phyloP scores from a whole-genome alignment of 1,140 invertebrate species.

The Nylanderia fulva region DNA sequence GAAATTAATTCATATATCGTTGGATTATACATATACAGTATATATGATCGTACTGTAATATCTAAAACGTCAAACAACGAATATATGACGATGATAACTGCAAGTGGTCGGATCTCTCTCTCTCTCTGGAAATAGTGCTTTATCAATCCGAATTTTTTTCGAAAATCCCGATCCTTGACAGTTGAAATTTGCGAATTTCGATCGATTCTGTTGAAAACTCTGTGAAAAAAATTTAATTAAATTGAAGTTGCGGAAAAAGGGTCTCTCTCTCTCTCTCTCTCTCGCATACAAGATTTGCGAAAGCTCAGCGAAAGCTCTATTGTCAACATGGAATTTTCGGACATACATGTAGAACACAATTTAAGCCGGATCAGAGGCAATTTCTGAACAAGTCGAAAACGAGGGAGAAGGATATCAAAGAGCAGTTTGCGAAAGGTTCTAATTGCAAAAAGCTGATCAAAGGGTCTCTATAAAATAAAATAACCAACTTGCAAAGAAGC shows the following conservation, averaged over 20 bases:
- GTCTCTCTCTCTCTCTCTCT: no score
- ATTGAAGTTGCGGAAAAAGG: neutral
- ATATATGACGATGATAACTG: neutral
- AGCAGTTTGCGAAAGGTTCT: conserved; percentile 28
- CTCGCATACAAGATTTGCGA: neutral
- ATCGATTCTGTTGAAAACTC: neutral
- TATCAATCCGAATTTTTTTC: conserved; percentile 42
- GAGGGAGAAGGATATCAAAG: conserved; percentile 6
- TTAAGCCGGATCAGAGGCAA: neutral
- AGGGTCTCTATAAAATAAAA: conserved; percentile 34
- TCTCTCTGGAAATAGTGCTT: conserved; percentile 34
- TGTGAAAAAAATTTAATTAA: conserved; percentile 2
- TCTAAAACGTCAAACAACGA: conserved; percentile 14
- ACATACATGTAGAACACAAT: neutral
- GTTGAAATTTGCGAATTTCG: neutral
- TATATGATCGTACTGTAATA: neutral
- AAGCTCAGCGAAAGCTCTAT: neutral
- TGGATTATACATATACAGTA: no score
- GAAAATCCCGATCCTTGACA: neutral
- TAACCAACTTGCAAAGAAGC: conserved; percentile 37
- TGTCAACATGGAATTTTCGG: neutral
- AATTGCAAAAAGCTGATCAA: conserved; percentile 43
- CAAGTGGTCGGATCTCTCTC: conserved; percentile 33
- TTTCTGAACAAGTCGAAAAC: neutral
- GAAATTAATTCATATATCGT: no score